A percentile compares a stretch with the other conserved stretches of the same genome.
Evolutionary conservation across 2,797 vertebrate genomes (phyloP).

Genomic region (Silurus lanzhouensis): DNA sequence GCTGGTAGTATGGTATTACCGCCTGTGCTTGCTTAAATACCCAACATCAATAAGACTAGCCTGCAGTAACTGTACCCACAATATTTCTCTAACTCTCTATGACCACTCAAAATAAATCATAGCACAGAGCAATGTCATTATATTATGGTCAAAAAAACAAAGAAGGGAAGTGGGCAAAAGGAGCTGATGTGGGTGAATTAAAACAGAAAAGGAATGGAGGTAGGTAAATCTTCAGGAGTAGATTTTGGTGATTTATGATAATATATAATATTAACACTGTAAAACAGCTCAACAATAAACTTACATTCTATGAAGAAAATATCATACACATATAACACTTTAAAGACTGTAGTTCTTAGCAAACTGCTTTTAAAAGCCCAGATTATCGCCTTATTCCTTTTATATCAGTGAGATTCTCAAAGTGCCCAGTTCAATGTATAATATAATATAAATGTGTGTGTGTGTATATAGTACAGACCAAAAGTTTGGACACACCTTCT

Average conservation of each 20-base stretch:
- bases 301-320: neutral
- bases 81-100: neutral
- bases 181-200: neutral
- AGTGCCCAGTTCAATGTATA: constrained; percentile 57
- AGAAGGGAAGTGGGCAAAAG: neutral
- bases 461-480: too few species aligned
- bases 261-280: neutral
- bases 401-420: constrained; percentile 46
- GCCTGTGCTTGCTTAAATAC: neutral
- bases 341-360: neutral
- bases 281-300: constrained; percentile 5
- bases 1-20: neutral
- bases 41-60: neutral
- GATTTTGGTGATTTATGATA: neutral
- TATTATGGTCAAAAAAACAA: neutral
- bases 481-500: too few species aligned
- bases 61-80: neutral
- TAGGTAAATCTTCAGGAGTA: constrained; percentile 23
- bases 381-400: constrained; percentile 48
- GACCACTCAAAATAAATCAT: neutral
- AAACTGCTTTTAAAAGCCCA: constrained; percentile 1
- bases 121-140: neutral
- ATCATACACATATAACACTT: constrained; percentile 2
- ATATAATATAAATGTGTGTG: too few species aligned
- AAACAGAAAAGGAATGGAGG: neutral